A percentile compares a stretch with the other conserved stretches of the same genome.
phyloP scores from a whole-genome alignment of 1,140 invertebrate genomes.

The Drosophila trapezifrons region DNA sequence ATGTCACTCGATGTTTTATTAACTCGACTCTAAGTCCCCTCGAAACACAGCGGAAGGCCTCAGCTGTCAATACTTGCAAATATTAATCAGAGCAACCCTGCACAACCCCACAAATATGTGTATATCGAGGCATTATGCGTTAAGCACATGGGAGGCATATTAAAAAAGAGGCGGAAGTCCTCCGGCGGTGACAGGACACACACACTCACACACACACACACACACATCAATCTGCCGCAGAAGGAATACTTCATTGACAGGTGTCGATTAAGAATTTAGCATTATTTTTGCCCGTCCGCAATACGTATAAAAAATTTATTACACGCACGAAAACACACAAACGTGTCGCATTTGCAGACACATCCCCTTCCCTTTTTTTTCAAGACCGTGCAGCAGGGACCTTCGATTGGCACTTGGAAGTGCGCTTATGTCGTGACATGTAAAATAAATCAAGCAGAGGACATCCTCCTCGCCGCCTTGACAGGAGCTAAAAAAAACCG shows the following conservation, averaged over 20 bases:
- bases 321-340: slow-evolving; percentile 81
- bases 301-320: slow-evolving; percentile 81
- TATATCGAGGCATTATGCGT: slow-evolving; percentile 47
- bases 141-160: slow-evolving; percentile 69
- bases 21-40: slow-evolving; percentile 51
- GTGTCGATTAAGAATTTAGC: slow-evolving; percentile 82
- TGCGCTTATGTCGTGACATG: slow-evolving; percentile 79
- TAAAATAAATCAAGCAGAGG: slow-evolving; percentile 76
- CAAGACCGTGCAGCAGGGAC: slow-evolving; percentile 14
- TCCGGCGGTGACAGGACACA: slow-evolving; percentile 18
- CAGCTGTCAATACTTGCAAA: slow-evolving; percentile 78
- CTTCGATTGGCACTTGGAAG: slow-evolving; percentile 66
- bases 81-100: slow-evolving; percentile 70
- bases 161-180: slow-evolving; percentile 55
- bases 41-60: slow-evolving; percentile 52
- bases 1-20: slow-evolving; percentile 75
- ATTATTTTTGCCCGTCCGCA: slow-evolving; percentile 74
- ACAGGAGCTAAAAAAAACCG: slow-evolving; percentile 44
- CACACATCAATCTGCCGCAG: slow-evolving; percentile 50
- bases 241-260: slow-evolving; percentile 70
- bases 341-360: slow-evolving; percentile 72
- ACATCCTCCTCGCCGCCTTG: slow-evolving; percentile 14
- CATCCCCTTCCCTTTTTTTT: neutral
- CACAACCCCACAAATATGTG: slow-evolving; percentile 33
- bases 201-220: too few species aligned